Base-by-base conservation (phyloP, 2,113 vertebrate species). In the Balaeniceps rex region DNA sequence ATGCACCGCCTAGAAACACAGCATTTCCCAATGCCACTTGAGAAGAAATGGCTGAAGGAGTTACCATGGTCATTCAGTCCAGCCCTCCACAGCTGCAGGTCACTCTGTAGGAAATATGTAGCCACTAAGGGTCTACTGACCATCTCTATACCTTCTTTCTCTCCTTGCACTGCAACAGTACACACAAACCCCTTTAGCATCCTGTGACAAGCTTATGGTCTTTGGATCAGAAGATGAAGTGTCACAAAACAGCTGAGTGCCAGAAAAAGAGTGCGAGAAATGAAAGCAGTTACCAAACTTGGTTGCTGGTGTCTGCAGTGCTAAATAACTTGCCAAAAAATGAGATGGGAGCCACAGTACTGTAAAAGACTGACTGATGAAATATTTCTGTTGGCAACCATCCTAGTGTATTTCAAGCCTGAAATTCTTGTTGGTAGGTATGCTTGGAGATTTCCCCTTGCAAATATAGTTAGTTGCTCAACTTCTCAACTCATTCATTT, bases 381-480 rank as follows among this genome's bases (percentile, higher is more conserved):
- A 95, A 93, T 95, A 96, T 82, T 93, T 96, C 80, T 92, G 34
- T 79, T 96, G 94, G 87, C 83, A 94, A 72, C 40, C 70, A 69
- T 94, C 81, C 86, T 87, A 63, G 61, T 60, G 14, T 92, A 87
- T 94, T 97, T 96, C 88, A 66, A 93, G 86, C 40, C 76, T 84
- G 69, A 88, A 88, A 69, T 84, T 96, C 70, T 89, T 94, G 38
- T 87, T 77, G 49, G 81, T 89, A 95, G 88, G 81, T 95, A 89
- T 87, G 94, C 78, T 94, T 80, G 23, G 93, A 94, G 81, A 91
- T 91, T 94, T 87, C 83, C 75, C 58, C 44, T 94, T 93, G 78
- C 91, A 92, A 91, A 82, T 95, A 88, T 64, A 93, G 88, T 83
- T 78, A 92, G 72, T 79, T 97, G 88, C 87, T 95, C 87, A 91